These are phyloP conservation scores for Ibidorhyncha struthersii DNA, from an alignment of 2,113 vertebrate genomes.

Conservation along the genomic window DNA sequence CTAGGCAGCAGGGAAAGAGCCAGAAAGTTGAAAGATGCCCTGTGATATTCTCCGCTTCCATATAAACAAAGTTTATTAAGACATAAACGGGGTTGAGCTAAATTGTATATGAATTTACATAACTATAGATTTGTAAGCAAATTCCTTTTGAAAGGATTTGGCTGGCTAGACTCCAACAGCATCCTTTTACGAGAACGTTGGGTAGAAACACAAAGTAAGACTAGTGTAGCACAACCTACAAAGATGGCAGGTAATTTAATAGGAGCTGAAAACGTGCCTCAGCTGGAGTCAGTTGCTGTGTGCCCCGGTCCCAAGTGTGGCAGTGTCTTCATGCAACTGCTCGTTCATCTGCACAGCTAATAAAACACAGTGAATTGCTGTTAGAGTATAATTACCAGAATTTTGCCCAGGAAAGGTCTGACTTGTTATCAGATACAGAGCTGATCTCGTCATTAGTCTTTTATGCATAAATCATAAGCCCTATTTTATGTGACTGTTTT, in stretches of 20 bases:
- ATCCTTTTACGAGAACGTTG: not conserved
- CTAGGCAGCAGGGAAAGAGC: not conserved
- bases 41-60: not conserved
- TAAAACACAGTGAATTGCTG: not conserved
- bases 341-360: not conserved
- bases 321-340: not conserved
- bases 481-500: not conserved
- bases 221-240: not conserved
- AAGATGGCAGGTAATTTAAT: not conserved
- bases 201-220: not conserved
- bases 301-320: not conserved
- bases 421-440: not conserved
- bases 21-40: not conserved
- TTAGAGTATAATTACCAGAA: not conserved
- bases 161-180: not conserved
- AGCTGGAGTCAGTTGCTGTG: accelerated
- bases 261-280: not conserved
- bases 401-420: not conserved
- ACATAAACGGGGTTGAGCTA: not conserved
- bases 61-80: not conserved
- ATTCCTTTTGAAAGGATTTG: not conserved
- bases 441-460: not conserved
- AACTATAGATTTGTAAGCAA: not conserved
- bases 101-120: not conserved
- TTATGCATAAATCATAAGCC: not conserved